phyloP scores from a whole-genome alignment of 2,888 invertebrate genomes.

The Escarpia spicata region DNA sequence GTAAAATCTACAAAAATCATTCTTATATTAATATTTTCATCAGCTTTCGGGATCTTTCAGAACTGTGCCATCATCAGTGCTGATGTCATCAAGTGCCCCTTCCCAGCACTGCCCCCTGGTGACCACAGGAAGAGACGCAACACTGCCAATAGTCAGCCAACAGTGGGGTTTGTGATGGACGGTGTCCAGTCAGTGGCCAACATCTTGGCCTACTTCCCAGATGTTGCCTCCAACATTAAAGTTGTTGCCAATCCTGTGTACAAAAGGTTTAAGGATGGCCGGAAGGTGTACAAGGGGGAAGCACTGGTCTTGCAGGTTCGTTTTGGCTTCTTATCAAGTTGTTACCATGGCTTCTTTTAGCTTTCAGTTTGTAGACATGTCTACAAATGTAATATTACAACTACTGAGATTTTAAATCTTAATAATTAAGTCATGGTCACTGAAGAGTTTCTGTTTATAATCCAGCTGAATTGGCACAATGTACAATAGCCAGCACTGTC shows the following conservation, averaged over 20 bases:
- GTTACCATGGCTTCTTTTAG: not conserved
- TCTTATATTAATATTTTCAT: not conserved
- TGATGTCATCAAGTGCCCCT: not conserved
- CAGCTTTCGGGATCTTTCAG: not conserved
- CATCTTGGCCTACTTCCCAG: slow-evolving; percentile 85
- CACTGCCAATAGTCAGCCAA: slow-evolving; percentile 68
- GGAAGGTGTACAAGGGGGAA: slow-evolving; percentile 69
- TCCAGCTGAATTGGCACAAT: not conserved
- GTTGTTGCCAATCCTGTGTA: slow-evolving; percentile 80
- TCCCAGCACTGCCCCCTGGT: not conserved
- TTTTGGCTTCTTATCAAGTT: not conserved
- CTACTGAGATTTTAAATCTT: not conserved
- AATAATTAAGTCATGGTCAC: not conserved
- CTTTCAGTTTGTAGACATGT: not conserved
- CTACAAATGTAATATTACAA: not conserved
- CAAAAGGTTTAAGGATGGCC: slow-evolving; percentile 77
- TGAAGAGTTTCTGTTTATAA: not conserved
- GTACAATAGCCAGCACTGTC: not conserved
- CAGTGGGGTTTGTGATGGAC: slow-evolving; percentile 57
- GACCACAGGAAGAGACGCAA: slow-evolving; percentile 13
- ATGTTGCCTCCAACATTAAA: slow-evolving; percentile 79
- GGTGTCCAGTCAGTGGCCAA: slow-evolving; percentile 68
- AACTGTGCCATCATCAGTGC: not conserved
- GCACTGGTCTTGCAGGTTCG: slow-evolving; percentile 37
- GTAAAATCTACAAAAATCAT: not conserved